A percentile compares a stretch with the other conserved stretches of the same genome.
Conservation (phyloP, 2,113 vertebrate genomes). For the Diadophis punctatus region DNA sequence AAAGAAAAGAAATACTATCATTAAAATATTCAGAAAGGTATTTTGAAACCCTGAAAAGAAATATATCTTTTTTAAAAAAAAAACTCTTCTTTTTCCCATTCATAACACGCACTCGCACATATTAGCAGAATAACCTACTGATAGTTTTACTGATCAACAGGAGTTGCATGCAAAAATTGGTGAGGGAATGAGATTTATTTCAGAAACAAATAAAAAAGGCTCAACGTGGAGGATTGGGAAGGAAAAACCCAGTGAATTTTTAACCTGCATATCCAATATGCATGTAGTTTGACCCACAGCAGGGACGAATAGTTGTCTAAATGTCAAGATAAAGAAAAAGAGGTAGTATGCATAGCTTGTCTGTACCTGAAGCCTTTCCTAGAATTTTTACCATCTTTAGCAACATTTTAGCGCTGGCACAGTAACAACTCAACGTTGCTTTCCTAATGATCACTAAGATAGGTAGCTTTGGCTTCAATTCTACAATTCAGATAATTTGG, state of each 20-base stretch:
- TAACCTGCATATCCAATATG: neutral
- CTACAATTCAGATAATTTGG: neutral
- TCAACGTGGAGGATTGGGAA: neutral
- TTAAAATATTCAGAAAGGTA: neutral
- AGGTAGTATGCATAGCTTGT: neutral
- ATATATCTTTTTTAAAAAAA: neutral
- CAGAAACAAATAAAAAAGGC: neutral
- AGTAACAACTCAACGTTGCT: neutral
- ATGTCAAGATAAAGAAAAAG: neutral
- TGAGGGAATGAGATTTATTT: neutral
- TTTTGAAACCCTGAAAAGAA: neutral
- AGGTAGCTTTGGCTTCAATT: neutral
- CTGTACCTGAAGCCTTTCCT: neutral
- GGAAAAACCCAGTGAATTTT: neutral
- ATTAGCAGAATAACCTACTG: neutral
- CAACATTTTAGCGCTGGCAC: neutral
- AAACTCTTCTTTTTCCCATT: neutral
- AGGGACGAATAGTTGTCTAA: neutral
- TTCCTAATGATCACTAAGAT: neutral
- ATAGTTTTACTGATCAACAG: neutral
- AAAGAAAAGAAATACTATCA: neutral
- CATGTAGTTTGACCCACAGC: neutral
- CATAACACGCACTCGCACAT: neutral
- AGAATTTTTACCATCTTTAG: neutral
- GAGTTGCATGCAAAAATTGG: neutral